These are phyloP conservation scores for Condylostylus longicornis DNA, from an alignment of 1,140 invertebrate species.

Conservation along the genomic window DNA sequence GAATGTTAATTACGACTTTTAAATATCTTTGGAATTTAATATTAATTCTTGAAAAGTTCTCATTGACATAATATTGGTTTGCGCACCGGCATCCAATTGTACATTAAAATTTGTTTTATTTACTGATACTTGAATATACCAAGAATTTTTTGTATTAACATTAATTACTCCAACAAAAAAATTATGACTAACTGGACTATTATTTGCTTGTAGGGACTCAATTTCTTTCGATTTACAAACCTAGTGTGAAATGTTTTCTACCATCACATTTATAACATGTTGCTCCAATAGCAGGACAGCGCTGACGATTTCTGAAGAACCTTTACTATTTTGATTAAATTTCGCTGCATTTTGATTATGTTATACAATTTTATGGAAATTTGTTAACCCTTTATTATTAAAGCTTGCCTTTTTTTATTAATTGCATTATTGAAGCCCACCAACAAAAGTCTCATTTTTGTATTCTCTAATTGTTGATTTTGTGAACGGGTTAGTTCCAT, in stretches of 20 bases:
- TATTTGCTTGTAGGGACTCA: conserved; percentile 2
- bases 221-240: conserved; percentile 4
- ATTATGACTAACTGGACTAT: neutral
- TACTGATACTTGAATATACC: conserved; percentile 6
- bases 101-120: conserved; percentile 7
- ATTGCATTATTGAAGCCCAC: too few relatives aligned
- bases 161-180: neutral
- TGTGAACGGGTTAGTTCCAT: too few relatives aligned
- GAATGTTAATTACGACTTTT: too few relatives aligned
- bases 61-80: conserved; percentile 9
- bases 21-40: neutral
- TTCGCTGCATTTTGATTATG: too few relatives aligned
- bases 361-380: too few relatives aligned
- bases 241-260: conserved; percentile 9
- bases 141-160: conserved; percentile 1
- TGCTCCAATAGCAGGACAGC: conserved; percentile 11
- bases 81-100: conserved; percentile 11
- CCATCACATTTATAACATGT: conserved; percentile 9
- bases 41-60: conserved; percentile 6
- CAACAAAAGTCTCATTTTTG: too few relatives aligned
- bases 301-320: too few relatives aligned
- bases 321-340: too few relatives aligned
- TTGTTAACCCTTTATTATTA: too few relatives aligned
- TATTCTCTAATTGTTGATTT: too few relatives aligned
- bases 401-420: too few relatives aligned